A percentile compares a stretch with the other conserved stretches of the same genome.
These are phyloP conservation scores for Acanthurus tractus DNA, from an alignment of 2,797 vertebrate genomes.

Conservation along the genomic window DNA sequence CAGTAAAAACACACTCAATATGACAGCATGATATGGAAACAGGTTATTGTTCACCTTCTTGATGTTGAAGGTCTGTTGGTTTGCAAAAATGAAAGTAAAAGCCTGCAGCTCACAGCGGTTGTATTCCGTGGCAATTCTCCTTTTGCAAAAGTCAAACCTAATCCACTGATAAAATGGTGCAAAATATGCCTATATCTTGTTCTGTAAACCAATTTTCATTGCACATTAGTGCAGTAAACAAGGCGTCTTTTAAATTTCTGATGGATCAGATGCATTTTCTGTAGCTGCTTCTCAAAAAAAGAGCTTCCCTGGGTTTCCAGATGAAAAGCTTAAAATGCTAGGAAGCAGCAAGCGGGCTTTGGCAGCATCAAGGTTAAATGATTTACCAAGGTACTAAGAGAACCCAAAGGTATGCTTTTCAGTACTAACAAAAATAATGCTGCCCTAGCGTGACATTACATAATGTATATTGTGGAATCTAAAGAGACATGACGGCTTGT, in stretches of 20 bases:
- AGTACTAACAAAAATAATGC: no score
- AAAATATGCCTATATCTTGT: neutral
- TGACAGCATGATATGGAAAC: neutral
- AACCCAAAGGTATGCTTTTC: no score
- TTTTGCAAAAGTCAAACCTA: slow-evolving; percentile 21
- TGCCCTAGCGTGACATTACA: no score
- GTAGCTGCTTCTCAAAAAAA: slow-evolving; percentile 4
- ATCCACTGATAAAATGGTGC: neutral
- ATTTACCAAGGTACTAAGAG: no score
- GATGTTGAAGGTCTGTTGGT: neutral
- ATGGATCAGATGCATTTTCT: slow-evolving; percentile 7
- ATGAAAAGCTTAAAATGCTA: slow-evolving; percentile 7
- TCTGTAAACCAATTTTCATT: slow-evolving; percentile 7
- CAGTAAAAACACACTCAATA: neutral
- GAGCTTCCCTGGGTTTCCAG: slow-evolving; percentile 5
- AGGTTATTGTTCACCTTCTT: neutral
- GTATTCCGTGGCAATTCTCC: neutral
- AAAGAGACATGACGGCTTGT: no score
- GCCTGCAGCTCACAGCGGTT: neutral
- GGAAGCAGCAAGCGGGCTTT: slow-evolving; percentile 8
- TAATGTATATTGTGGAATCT: no score
- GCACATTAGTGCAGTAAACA: slow-evolving; percentile 4
- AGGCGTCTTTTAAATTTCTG: slow-evolving; percentile 1
- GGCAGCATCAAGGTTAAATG: no score
- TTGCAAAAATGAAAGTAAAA: slow-evolving; percentile 10